These are phyloP conservation scores for Nothocercus nigrocapillus DNA, from an alignment of 2,113 vertebrate species.

Conservation along the genomic window DNA sequence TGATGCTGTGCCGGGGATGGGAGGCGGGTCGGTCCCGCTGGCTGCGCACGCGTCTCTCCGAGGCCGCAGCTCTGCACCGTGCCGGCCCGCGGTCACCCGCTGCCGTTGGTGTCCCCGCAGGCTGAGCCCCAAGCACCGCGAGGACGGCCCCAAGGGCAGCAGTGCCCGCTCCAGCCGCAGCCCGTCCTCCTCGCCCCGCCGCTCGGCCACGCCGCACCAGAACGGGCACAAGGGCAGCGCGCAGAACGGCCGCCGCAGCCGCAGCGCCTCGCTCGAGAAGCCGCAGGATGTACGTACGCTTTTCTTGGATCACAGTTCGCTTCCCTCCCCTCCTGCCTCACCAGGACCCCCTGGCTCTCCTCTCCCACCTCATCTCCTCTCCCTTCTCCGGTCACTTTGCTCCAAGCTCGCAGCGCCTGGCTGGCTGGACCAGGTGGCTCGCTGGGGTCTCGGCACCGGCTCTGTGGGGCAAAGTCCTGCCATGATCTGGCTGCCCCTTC, in stretches of 20 bases:
- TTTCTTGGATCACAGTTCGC: constrained; percentile 73
- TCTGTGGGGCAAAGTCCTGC: background rate
- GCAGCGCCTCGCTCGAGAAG: constrained; percentile 80
- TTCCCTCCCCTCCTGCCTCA: background rate
- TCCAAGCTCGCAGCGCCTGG: background rate
- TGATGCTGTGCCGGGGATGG: background rate
- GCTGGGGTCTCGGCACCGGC: background rate
- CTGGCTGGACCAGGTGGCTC: background rate
- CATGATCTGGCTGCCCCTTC: background rate
- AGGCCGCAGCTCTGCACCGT: too few relatives aligned
- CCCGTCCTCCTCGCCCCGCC: constrained; percentile 79
- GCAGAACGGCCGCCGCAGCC: constrained; percentile 87
- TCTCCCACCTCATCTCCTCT: background rate
- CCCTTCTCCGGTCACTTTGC: background rate
- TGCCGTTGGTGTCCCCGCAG: constrained; percentile 17
- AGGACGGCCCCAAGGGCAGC: constrained; percentile 82
- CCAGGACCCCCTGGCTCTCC: background rate
- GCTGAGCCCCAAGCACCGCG: constrained; percentile 85
- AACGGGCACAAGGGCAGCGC: constrained; percentile 90
- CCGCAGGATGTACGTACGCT: constrained; percentile 93
- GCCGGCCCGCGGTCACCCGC: background rate
- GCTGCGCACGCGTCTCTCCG: too few relatives aligned
- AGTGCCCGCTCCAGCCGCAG: constrained; percentile 82
- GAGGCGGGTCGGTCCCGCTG: background rate
- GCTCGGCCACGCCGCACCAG: constrained; percentile 85